Evolutionary conservation across 2,797 vertebrate species (phyloP), one percentile per base, ranked within the genome.

Genomic region (Cyclopterus lumpus): DNA sequence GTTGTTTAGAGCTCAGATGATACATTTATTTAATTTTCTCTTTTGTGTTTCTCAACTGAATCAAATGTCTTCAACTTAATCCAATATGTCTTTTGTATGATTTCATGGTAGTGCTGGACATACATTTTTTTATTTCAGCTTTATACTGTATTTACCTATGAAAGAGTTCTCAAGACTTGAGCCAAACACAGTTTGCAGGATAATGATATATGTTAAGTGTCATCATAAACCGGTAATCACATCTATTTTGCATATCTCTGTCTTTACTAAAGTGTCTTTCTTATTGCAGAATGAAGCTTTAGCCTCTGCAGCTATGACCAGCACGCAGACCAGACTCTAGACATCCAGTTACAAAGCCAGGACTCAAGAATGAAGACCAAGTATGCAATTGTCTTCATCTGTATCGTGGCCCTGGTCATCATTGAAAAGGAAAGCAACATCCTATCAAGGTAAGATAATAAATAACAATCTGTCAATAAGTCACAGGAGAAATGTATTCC

Each of bases 401-500:
- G 96, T 0, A 93, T 99, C 34, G 89, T 98, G 82, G 94, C 95
- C 34, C 94, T 97, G 81, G 96, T 99, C 73, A 90, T 99, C 93
- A 97, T 99, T 1, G 97, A 97, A 90, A 99, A 98, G 90, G 97
- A 99, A 93, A 98, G 97, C 93, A 98, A 97, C 87, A 97, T 99
- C 84, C 93, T 99, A 65, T 98, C 97, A 84, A 97, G 96, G 98
- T 99, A 94, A 95, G 93, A 61, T 15, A 60, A 58, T 34, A 3
- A 20, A 71, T 4, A 62, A 18, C 20, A 51, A 5, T 30, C 18
- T 49, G 26, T 51, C 12, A 51, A 18, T 26, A 16, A 44, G 6
- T 10, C 24, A 15, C 22, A 8, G 24, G 48, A n/a, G 16, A 1
- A n/a, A 24, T 4, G 14, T 61, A 46, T 54, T 55, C 2, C 38